Evolutionary conservation across 2,888 invertebrate genomes (phyloP).

Genomic region (Pemphredon lugubris): DNA sequence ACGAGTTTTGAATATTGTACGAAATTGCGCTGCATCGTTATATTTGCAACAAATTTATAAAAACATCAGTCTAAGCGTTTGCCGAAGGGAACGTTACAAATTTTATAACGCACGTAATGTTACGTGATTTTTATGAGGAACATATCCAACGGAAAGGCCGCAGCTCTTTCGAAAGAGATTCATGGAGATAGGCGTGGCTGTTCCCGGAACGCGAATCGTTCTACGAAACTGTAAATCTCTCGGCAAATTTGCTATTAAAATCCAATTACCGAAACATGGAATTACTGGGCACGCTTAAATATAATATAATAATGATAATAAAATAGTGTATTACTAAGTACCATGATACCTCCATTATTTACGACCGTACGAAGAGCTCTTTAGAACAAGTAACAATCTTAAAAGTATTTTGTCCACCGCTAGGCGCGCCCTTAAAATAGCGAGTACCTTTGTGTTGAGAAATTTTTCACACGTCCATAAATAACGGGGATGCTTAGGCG

Average conservation of each 20-base stretch:
- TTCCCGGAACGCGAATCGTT: constrained; percentile 55
- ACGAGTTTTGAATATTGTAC: no score
- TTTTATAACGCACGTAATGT: constrained; percentile 2
- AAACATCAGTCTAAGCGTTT: not conserved
- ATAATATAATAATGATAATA: no score
- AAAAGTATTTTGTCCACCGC: not conserved
- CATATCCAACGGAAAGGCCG: constrained; percentile 21
- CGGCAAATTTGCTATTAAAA: constrained; percentile 31
- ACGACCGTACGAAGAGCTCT: no score
- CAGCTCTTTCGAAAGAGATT: constrained; percentile 55
- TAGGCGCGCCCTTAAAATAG: not conserved
- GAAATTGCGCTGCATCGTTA: no score
- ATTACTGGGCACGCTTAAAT: no score
- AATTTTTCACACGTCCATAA: no score
- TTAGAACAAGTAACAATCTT: not conserved
- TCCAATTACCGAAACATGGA: constrained; percentile 7
- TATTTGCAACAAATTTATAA: no score
- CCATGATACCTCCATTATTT: not conserved
- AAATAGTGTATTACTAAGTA: not conserved
- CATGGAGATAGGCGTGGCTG: constrained; percentile 56
- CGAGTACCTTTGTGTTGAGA: no score
- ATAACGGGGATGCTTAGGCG: no score
- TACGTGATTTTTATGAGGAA: constrained; percentile 33
- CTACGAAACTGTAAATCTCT: constrained; percentile 54
- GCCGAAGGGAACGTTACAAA: not conserved